Base-by-base conservation (phyloP, 1,140 invertebrate species). In the Sesamia nonagrioides region DNA sequence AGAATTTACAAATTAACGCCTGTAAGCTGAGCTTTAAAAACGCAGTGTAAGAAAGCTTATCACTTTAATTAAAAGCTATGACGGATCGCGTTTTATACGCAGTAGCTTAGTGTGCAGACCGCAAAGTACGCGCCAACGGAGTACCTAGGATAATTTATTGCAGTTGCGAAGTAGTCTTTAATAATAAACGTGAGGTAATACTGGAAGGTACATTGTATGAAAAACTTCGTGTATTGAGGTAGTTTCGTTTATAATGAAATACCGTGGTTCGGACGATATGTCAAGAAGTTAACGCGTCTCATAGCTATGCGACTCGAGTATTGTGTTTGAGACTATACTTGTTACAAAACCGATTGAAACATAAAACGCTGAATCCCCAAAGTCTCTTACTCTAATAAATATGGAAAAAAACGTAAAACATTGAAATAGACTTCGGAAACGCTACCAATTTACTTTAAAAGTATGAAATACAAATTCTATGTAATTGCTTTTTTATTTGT, bases 21-120 rank as follows among this genome's bases (percentile, higher is more conserved):
- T 21, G 18, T 74, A 60, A 74, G 17, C 7, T 9, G n/a, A 56
- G 11, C 37, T 1, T 15, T 35, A n/a, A 17, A 35, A 71, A 71
- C 33, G 21, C 42, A 27, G 18, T 17, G 15, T 37, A 52, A 52
- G 40, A 58, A 74, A 74, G 52, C 52, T 74, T 56, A 60, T 27
- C 33, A 42, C 9, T 60, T 60, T 74, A 74, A 74, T 74, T 74
- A 74, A 60, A 74, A 60, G 4, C 33, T 27, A 56, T 60, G 71
- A 74, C 48, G 45, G 68, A 69, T 69, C 13, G 50, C 17, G 15
- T 50, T 27, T 50, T 72, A n/a, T 56, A 35, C 52, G 1, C n/a
- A 72, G n/a, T 6, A 37, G 15, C 27, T 37, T 3, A 50, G 13
- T n/a, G 15, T 72, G 17, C n/a, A 40, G 35, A 11, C 27, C 17